phyloP scores from a whole-genome alignment of 2,113 vertebrate genomes.

The Microtus ochrogaster region DNA sequence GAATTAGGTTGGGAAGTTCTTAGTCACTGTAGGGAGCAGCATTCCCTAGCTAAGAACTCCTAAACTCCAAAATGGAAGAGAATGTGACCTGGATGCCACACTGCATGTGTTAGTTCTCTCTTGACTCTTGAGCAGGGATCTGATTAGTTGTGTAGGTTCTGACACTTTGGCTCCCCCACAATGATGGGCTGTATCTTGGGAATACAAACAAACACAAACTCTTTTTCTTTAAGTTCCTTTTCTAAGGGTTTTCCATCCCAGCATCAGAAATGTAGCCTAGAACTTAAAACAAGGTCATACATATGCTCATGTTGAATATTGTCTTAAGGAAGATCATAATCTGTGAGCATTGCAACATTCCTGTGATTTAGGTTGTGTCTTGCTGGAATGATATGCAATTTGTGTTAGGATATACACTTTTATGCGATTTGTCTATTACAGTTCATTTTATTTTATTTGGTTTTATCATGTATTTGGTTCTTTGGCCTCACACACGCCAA shows the following conservation, averaged over 20 bases:
- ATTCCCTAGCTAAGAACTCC: not conserved
- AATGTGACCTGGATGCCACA: not conserved
- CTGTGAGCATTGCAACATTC: not conserved
- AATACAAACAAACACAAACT: not conserved
- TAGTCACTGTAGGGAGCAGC: not conserved
- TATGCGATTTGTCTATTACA: not conserved
- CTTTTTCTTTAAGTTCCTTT: not conserved
- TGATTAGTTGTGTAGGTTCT: not conserved
- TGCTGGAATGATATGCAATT: not conserved
- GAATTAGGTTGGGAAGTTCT: not conserved
- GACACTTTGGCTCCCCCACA: not conserved
- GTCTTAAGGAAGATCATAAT: not conserved
- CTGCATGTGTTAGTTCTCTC: not conserved
- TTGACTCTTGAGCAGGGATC: not conserved
- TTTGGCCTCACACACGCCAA: not conserved
- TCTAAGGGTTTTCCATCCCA: not conserved
- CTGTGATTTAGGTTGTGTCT: not conserved
- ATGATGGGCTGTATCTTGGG: not conserved
- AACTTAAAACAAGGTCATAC: rapidly evolving
- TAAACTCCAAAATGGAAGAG: not conserved
- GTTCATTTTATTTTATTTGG: not conserved
- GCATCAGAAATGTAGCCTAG: not conserved
- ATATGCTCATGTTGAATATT: not conserved
- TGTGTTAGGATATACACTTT: not conserved
- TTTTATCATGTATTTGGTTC: not conserved